Percentiles rank a stretch among this genome's conserved stretches.
Evolutionary conservation across 2,888 invertebrate genomes (phyloP).

Genomic region (Thysanoteuthis rhombus): DNA sequence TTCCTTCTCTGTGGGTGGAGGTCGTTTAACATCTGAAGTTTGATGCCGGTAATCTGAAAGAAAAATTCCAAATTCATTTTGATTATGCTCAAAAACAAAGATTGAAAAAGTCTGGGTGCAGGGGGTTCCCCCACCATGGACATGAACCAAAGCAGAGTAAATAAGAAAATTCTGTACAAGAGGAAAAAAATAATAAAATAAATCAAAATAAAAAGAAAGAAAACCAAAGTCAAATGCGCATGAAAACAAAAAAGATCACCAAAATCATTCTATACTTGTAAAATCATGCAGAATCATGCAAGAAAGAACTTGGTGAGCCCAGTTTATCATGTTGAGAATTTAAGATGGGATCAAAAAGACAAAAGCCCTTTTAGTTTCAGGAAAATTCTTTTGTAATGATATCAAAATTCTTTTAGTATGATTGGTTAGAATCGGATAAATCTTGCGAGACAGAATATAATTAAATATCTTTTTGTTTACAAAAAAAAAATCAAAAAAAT

Average conservation of each 20-base stretch:
- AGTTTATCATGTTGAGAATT: not conserved
- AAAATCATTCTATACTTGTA: not conserved
- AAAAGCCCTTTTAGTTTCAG: not conserved
- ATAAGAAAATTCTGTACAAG: not conserved
- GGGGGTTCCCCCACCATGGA: not conserved
- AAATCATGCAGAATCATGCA: not conserved
- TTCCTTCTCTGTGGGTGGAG: conserved; percentile 45
- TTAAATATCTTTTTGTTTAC: no score
- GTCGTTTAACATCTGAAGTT: conserved; percentile 54
- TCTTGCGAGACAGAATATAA: no score
- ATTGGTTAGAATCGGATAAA: no score
- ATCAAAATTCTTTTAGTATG: no score
- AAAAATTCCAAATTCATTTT: not conserved
- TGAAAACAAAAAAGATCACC: not conserved
- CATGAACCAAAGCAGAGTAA: not conserved
- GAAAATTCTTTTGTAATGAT: not conserved
- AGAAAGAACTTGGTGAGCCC: not conserved
- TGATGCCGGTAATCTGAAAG: conserved; percentile 58
- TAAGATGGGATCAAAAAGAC: not conserved
- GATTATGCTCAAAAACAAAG: not conserved
- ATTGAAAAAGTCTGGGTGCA: not conserved
- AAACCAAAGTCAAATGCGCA: not conserved
- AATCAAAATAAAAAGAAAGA: not conserved
- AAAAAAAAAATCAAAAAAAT: no score
- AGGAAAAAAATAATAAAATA: not conserved